Base-by-base conservation (phyloP, 2,113 vertebrate genomes). In the Toxotes jaculatrix region DNA sequence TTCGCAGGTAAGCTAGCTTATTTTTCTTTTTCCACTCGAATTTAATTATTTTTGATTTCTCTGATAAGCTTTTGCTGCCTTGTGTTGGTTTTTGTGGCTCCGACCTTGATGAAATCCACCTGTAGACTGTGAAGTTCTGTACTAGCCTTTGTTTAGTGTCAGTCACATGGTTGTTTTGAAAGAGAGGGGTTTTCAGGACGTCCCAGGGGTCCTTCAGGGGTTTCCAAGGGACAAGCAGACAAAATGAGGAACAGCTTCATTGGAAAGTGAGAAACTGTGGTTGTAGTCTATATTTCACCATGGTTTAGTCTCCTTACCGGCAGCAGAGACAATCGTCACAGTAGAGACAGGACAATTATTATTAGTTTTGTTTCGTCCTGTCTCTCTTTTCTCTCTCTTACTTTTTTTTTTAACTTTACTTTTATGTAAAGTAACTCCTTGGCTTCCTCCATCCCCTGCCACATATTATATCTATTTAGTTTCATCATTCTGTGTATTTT, bases 211-310 rank as follows among this genome's bases (percentile, higher is more conserved):
- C 74, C n/a, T 68, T 74, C 4, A 59, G 57, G 51, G 27, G 68
- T 55, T 82, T 88, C 65, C 12, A 66, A 62, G 73, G 53, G 65
- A 80, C 74, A 45, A 0, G 1, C 17, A 68, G 14, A 4, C 7
- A 56, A 86, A 88, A 91, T 56, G 55, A 87, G 82, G 87, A 90
- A 90, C 68, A 55, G 5, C 4, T 1, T 43, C 0, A 31, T 47
- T 3, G 0, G 38, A 82, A 79, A 86, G 72, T 70, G 75, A 83
- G 61, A 79, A 51, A 34, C 10, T 11, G 38, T 68, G 61, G 14
- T 73, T 7, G 0, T n/a, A 36, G 21, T 53, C 38, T 67, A 51
- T 47, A 55, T 65, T 74, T 83, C 8, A n/a, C 23, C n/a, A 5
- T 19, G 45, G 81, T 75, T 73, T 65, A 47, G 68, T 78, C 43